Evolutionary conservation across 2,113 vertebrate genomes (phyloP).

Genomic region (Pionites leucogaster): DNA sequence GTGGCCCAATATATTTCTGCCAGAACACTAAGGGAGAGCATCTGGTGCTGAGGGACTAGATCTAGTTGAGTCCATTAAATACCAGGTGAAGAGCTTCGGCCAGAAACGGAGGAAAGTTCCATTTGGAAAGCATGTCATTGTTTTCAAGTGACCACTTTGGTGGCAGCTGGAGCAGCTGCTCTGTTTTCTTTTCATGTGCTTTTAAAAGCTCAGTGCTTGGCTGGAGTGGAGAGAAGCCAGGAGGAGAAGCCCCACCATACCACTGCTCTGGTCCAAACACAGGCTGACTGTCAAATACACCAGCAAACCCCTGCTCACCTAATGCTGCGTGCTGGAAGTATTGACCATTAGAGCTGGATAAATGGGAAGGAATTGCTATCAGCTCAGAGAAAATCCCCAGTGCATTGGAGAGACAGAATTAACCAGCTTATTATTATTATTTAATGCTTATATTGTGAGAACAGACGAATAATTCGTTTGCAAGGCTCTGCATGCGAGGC

Average conservation of each 20-base stretch:
- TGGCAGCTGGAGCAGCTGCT: neutral
- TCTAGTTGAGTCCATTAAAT: neutral
- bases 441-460: constrained; percentile 14
- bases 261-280: neutral
- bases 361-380: neutral
- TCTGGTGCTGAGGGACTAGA: neutral
- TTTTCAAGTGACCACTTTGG: neutral
- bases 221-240: neutral
- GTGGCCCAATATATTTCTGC: neutral
- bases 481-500: neutral
- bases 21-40: neutral
- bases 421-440: constrained; percentile 55
- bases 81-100: neutral
- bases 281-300: neutral
- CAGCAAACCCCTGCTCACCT: neutral
- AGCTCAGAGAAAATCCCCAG: neutral
- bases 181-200: neutral
- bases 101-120: neutral
- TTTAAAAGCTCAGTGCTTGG: neutral
- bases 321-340: neutral
- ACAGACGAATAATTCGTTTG: constrained; percentile 20
- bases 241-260: neutral
- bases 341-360: neutral
- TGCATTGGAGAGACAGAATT: constrained; percentile 11
- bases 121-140: neutral